Base-by-base conservation (phyloP, 2,888 invertebrate species). In the Eurytoma adleriae region DNA sequence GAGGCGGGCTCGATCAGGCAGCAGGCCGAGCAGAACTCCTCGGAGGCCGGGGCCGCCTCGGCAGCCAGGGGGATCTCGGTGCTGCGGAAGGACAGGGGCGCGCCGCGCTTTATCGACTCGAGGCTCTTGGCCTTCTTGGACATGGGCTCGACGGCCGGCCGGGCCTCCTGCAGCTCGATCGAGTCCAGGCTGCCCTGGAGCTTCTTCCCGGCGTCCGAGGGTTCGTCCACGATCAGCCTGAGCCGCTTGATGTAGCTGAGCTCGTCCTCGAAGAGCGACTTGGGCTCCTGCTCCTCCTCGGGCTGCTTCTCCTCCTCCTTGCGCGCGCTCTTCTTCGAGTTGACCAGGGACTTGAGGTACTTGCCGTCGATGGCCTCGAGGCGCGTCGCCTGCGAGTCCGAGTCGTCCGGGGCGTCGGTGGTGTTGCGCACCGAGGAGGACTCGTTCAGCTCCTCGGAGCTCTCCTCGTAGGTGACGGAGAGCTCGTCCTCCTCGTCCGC, bases 101-200 rank as follows among this genome's bases (percentile, higher is more conserved):
- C 74, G 50, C 84, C 83, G 61, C 85, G 86, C 67, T 90, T 91
- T 48, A 91, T 87, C 2, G 87, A 89, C 59, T 91, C 90, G 82
- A 87, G 90, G 73, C 90, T 91, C 77, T 90, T 91, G 0, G 90
- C 90, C 75, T 90, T 90, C 66, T 90, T 90, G 2, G 89, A 86
- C 66, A 85, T 86, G n/a, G 85, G 78, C 68, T 85, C 84, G 64
- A n/a, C 64, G 16, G 54, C 16, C 16, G 78, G 54, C n/a, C 82
- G 84, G 0, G 84, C 68, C 5, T 84, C 81, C 12, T 82, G 83
- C 13, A 84, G 78, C 66, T 88, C 87, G 18, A 89, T 86, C 0
- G 88, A 88, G 57, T 89, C 88, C 2, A 88, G 79, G 67, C 87
- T 88, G 0, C 88, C 87, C 68, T 87, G 87, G 5, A 87, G 82